These are phyloP conservation scores for Equus przewalskii DNA, from an alignment of 2,113 vertebrate species.

Conservation along the genomic window DNA sequence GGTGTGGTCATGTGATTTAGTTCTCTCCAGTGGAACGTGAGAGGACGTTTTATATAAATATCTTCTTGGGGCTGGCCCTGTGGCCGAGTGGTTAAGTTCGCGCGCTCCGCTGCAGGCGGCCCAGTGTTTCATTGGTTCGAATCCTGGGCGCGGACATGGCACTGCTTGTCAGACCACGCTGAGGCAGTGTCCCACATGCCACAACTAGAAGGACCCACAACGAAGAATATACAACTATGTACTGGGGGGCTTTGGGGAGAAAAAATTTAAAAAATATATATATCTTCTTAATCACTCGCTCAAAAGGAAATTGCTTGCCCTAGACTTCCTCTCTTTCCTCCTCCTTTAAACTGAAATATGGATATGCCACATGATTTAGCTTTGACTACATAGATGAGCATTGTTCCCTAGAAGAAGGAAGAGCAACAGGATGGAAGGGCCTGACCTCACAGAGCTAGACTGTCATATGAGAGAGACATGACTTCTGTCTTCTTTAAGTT, in stretches of 20 bases:
- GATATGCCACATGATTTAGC: background rate
- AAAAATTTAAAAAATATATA: background rate
- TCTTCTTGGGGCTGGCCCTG: background rate
- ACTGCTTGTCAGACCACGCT: no score
- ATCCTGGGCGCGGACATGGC: no score
- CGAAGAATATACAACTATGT: no score
- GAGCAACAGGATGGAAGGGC: background rate
- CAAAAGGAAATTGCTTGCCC: constrained; percentile 18
- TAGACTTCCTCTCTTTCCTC: background rate
- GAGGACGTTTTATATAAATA: background rate
- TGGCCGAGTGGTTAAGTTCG: no score
- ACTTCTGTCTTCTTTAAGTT: background rate
- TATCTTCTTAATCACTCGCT: background rate
- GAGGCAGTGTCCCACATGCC: no score
- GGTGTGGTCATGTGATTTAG: background rate
- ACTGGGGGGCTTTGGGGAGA: no score
- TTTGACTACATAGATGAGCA: background rate
- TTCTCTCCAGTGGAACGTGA: background rate
- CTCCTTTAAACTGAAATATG: background rate
- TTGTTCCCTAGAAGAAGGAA: background rate
- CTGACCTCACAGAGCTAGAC: background rate
- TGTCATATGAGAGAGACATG: background rate
- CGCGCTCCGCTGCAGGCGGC: no score
- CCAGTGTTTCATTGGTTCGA: no score
- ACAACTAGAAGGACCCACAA: no score